Base-by-base conservation (phyloP, 1,140 invertebrate genomes). In the Bombus breviceps region DNA sequence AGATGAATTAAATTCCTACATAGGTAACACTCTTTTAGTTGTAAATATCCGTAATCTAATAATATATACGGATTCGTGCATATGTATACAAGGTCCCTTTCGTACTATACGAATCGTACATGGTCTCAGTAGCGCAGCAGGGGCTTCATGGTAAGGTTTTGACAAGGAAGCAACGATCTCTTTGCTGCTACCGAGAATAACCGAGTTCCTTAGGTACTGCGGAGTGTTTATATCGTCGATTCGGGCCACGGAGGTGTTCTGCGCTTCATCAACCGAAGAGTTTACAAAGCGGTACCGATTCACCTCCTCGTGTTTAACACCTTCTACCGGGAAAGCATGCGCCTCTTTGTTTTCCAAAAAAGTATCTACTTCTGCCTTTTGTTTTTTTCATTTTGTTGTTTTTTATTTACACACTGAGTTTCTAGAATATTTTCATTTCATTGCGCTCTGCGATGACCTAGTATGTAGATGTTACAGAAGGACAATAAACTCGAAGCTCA, bases 221-320 rank as follows among this genome's bases (percentile, higher is more conserved):
- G 34, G 77, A 87, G 86, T 88, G 86, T 88, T 88, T 88, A 88
- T 75, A 86, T 77, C 76, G 82, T 79, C 43, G 75, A 84, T 79
- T 73, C 47, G 47, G 81, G 41, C 37, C 64, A 41, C n/a, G 64
- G 59, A 86, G 89, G 79, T 91, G 89, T 89, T 92, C 91, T 92
- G 91, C 81, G 57, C 64, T 92, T 78, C 89, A 71, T 91, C 90
- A 91, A 86, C 68, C 41, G 75, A 80, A 88, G 87, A 91, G 91
- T 92, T 91, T 91, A 92, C 85, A 81, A 64, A 87, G 81, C 69
- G 28, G 75, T 15, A 73, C 73, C 75, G 75, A 78, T 78, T 75
- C 76, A 85, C 86, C 77, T 80, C 78, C 77, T 62, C 78, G 66
- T 64, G 66, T 86, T 86, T 81, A 88, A 86, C 86, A 88, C 86